Evolutionary conservation across 2,113 vertebrate genomes (phyloP), one percentile per base, ranked within the genome.

Genomic region (Gasterosteus nipponicus): DNA sequence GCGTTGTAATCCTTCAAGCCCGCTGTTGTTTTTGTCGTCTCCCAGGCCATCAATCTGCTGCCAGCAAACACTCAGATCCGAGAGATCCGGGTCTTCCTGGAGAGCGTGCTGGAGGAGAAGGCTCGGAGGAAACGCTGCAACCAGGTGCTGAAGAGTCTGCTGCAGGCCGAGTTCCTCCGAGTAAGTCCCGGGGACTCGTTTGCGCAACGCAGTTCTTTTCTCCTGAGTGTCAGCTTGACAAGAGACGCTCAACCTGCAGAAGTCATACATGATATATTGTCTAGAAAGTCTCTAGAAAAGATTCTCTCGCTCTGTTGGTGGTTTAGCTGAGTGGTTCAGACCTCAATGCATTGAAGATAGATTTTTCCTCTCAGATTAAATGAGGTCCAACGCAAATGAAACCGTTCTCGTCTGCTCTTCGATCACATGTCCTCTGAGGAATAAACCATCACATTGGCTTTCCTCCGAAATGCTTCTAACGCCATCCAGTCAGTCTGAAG

Each of bases 1-100:
- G 22, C 22, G 22, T 26, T 26, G 22, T 26, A 26, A 26, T 26
- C 22, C 22, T 26, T 26, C 33, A 33, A 3, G 33, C 33, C 33
- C 3, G 33, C 5, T 33, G 33, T 33, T 33, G 33, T 33, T 33
- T 3, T 33, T 33, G 33, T 38, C 7, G 8, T 35, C 70, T 61
- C 64, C 10, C 72, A 99, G 98, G 97, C 97, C 1, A 96, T 99
- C 93, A 96, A 99, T 80, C 93, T 99, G 54, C 95, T 99, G 14
- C 98, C 98, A 47, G 98, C 97, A n/a, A 98, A 99, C 91, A 99
- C 97, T 14, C 96, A 97, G 89, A 98, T 99, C 77, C 93, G 92
- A 29, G 97, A 99, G 85, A 99, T 99, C 85, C 93, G 95, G 41
- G 96, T 98, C 53, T 99, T 99, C 87, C 93, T 99, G 88, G 98